Conservation (phyloP, 2,113 vertebrate species). For the Scytalopus superciliaris region DNA sequence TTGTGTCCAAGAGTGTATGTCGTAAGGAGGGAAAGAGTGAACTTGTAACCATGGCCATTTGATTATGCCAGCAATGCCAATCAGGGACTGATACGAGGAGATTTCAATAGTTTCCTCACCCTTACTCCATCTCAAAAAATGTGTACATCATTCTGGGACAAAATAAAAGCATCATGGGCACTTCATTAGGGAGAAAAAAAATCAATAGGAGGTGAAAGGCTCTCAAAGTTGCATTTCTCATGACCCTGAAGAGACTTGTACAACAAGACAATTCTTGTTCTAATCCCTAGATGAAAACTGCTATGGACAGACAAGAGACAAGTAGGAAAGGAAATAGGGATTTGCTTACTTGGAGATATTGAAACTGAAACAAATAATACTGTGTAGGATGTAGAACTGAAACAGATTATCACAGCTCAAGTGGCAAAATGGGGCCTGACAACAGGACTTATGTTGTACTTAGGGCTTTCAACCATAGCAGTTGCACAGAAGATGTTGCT, state of each 20-base stretch:
- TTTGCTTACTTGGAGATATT: neutral
- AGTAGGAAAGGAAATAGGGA: neutral
- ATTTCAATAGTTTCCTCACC: neutral
- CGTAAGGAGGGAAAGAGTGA: neutral
- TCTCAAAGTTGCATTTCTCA: rapidly evolving
- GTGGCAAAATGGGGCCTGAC: neutral
- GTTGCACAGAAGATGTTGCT: neutral
- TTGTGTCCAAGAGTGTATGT: neutral
- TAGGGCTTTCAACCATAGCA: neutral
- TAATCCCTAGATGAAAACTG: neutral
- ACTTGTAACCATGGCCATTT: neutral
- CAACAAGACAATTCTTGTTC: neutral
- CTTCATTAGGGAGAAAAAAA: neutral
- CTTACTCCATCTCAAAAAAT: neutral
- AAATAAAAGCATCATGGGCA: neutral
- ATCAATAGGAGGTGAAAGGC: neutral
- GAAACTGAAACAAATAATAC: neutral
- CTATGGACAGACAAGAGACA: rapidly evolving
- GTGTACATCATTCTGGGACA: neutral
- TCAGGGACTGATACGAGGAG: neutral
- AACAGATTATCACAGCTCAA: neutral
- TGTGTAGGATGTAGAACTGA: neutral
- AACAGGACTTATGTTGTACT: neutral
- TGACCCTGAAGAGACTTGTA: neutral
- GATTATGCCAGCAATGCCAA: neutral